Evolutionary conservation across 1,140 invertebrate species (phyloP), one percentile per base, ranked within the genome.

Genomic region (Berghia stephanieae): DNA sequence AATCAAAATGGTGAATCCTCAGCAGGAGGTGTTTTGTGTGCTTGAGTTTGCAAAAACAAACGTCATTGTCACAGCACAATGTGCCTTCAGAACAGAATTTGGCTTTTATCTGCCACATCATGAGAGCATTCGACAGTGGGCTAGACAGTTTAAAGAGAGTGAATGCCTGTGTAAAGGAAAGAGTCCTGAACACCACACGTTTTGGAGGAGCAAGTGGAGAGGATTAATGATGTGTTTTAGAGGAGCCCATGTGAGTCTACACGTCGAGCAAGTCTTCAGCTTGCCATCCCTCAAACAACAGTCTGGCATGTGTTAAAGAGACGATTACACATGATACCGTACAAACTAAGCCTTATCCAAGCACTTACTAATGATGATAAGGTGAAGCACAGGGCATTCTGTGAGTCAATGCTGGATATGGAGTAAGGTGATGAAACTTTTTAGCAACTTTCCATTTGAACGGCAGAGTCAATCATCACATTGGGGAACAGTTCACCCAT

Each of bases 21-120:
- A n/a, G n/a, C n/a, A n/a, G n/a, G n/a, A 44, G 34, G 43, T 42
- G 42, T 63, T 27, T 38, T 76, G 68, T 69, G 69, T 76, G 36
- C 24, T 76, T 77, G 74, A 49, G 85, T 86, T 71, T 21, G 31
- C 34, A 24, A 43, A 70, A 76, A 67, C 60, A n/a, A 67, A 43
- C 6, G 38, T 31, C 8, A n/a, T 67, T 34, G n/a, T 36, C 57
- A 68, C 49, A 42, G n/a, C n/a, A n/a, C n/a, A n/a, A n/a, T n/a
- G n/a, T n/a, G n/a, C n/a, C n/a, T n/a, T n/a, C n/a, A n/a, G n/a
- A n/a, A n/a, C n/a, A n/a, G n/a, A n/a, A n/a, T n/a, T n/a, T n/a
- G n/a, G n/a, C n/a, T n/a, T n/a, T n/a, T n/a, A n/a, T n/a, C n/a
- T n/a, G n/a, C n/a, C n/a, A n/a, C n/a, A n/a, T n/a, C n/a, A n/a